Evolutionary conservation across 2,113 vertebrate genomes (phyloP), one percentile per base, ranked within the genome.

Genomic region (Myotis davidii): DNA sequence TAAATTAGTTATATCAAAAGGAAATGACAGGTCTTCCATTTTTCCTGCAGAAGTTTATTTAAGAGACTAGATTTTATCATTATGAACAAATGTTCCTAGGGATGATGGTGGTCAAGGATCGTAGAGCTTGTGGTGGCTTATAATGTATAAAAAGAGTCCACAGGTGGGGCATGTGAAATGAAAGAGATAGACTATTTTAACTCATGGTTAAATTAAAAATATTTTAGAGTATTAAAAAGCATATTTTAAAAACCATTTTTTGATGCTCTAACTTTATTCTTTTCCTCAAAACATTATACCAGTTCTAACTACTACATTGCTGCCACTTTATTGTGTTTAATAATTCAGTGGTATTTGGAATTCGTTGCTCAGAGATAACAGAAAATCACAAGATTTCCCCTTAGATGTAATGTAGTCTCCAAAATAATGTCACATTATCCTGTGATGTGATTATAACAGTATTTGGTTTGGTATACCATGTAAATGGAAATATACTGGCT

Each of bases 151-250:
- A 61, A 73, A 67, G n/a, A 50, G 10, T n/a, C 45, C 13, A 48
- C 1, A 29, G 0, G 12, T 61, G 32, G 48, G 34, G 9, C 34
- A 54, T 25, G 3, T 61, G 32, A 86, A 82, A 48, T 74, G 45
- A 82, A 87, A 85, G 23, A 82, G 82, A 79, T 5, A 87, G 67
- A 90, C 13, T 4, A 29, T 82, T 88, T 94, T 61, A 88, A 95
- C 21, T 67, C 14, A 48, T 74, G 11, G 20, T 76, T 85, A 78
- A 83, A 85, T 92, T 94, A 25, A 86, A 91, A 85, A 70, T 78
- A 32, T 45, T 95, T 85, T 78, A 56, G 37, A 29, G 21, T 50
- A 25, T 91, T 85, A 65, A n/a, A 83, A 61, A n/a, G 12, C 69
- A 6, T 67, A 34, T 65, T 94, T 95, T 72, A 54, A 5, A 59